Base-by-base conservation (phyloP, 64 coral and sea anemone species). In the Montipora sp. region DNA sequence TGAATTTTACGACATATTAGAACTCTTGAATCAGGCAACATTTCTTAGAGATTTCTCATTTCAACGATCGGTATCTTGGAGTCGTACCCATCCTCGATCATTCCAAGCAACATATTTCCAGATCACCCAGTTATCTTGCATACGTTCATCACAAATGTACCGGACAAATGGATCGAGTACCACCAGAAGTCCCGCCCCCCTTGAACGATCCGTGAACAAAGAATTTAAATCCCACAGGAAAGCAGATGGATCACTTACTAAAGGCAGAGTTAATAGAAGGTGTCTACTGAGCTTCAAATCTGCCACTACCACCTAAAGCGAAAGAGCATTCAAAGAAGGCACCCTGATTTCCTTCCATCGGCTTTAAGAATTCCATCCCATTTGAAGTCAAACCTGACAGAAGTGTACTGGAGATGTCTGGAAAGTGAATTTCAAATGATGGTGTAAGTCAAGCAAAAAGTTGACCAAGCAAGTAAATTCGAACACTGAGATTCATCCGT, bases 271-370 rank as follows among this genome's bases (percentile, higher is more conserved):
- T n/a, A n/a, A n/a, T n/a, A n/a, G n/a, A n/a, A n/a, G 47, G 84
- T 93, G 20, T 72, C 84, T 20, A 80, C 14, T 50, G 92, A 87
- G 21, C 83, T 27, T 51, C 91, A 93, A 63, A 93, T 69, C 36
- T 93, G 91, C 44, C 84, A 93, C 61, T 88, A 83, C 77, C 92
- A 82, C 76, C 76, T 89, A 65, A 88, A 89, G 47, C 59, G 9
- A 68, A 80, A 67, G 66, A 89, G 84, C 36, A 58, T 89, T 82
- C 10, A 93, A 89, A 51, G 66, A 75, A 75, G 23, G 50, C 84
- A 89, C 72, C 10, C 5, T 53, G 77, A 93, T 20, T 89, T 93
- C 69, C 5, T 90, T 48, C 89, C 44, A 72, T 90, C 60, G 3
- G 77, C 61, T 13, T 0, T 80, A 27, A 81, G 59, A 90, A 90